phyloP scores from a whole-genome alignment of 2,113 vertebrate genomes.

The Bothrops jararaca region DNA sequence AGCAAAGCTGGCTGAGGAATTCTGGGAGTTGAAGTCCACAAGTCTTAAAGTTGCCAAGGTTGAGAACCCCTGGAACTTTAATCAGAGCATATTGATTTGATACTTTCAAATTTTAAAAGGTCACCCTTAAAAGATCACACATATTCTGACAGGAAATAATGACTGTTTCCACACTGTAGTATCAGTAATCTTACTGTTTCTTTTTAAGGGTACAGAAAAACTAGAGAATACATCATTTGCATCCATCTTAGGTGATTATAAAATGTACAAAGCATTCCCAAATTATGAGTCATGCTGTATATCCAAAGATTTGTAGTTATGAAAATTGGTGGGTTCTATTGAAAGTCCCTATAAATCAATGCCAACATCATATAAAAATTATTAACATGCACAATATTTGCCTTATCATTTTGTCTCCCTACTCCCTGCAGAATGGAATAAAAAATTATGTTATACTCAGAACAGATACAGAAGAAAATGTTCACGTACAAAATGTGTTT shows the following conservation, averaged over 20 bases:
- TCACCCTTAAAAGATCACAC: conserved; percentile 9
- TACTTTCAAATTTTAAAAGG: conserved; percentile 17
- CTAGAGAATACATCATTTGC: conserved; percentile 11
- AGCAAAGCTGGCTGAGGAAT: no score
- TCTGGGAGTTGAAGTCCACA: no score
- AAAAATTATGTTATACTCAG: conserved; percentile 39
- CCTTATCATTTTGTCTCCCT: background rate
- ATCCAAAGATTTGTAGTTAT: conserved; percentile 34
- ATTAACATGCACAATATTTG: conserved; percentile 29
- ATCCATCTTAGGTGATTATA: conserved; percentile 43
- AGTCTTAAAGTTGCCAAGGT: no score
- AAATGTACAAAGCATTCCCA: conserved; percentile 55
- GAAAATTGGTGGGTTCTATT: conserved; percentile 23
- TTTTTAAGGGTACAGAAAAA: conserved; percentile 21
- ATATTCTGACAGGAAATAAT: conserved; percentile 33
- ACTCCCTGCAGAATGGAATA: conserved; percentile 25
- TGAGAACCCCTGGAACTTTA: background rate
- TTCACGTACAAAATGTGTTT: conserved; percentile 9
- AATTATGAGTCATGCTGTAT: conserved; percentile 23
- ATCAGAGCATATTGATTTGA: conserved; percentile 31
- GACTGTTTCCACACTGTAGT: conserved; percentile 37
- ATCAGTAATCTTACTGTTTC: conserved; percentile 7
- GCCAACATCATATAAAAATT: conserved; percentile 24
- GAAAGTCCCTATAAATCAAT: conserved; percentile 14
- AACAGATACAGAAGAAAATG: conserved; percentile 2